Evolutionary conservation across 2,888 invertebrate genomes (phyloP), one percentile per base, ranked within the genome.

Genomic region (Euplexia lucipara): DNA sequence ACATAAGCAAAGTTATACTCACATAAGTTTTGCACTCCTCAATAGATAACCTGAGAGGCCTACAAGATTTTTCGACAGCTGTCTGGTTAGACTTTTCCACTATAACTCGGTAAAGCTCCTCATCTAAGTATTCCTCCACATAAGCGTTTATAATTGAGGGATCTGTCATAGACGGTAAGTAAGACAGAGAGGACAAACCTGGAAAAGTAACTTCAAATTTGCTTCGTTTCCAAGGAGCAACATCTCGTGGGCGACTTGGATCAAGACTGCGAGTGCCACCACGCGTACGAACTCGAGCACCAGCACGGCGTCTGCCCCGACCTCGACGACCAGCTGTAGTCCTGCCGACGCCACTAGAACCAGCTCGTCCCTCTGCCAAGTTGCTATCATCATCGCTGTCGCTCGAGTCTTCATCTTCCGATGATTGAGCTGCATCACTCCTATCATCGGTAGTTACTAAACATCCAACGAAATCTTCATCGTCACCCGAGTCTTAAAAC

Each of bases 211-310:
- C 37, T 42, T 42, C 42, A 42, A 42, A 42, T 42, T 42, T 20
- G 22, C 41, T 34, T 42, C 63, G 56, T 63, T 63, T 63, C 63
- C 65, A 44, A 30, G 37, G 45, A 54, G 54, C 39, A 47, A 47
- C 32, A n/a, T n/a, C n/a, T n/a, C n/a, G n/a, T n/a, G n/a, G n/a
- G n/a, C n/a, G n/a, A n/a, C n/a, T n/a, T n/a, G n/a, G n/a, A n/a
- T n/a, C n/a, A n/a, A n/a, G n/a, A n/a, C n/a, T n/a, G n/a, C n/a
- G n/a, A n/a, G n/a, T 45, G 34, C 56, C 56, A 56, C 60, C 60
- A 34, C 51, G 60, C 26, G 54, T 54, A 48, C 53, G 41, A 54
- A 54, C 62, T 47, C 45, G 37, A 61, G 35, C 41, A 18, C 52
- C 34, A 52, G 44, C 39, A 48, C 58, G 60, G 42, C 52, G 44